Conservation (phyloP, 2,113 vertebrate species). For the Zingel zingel region DNA sequence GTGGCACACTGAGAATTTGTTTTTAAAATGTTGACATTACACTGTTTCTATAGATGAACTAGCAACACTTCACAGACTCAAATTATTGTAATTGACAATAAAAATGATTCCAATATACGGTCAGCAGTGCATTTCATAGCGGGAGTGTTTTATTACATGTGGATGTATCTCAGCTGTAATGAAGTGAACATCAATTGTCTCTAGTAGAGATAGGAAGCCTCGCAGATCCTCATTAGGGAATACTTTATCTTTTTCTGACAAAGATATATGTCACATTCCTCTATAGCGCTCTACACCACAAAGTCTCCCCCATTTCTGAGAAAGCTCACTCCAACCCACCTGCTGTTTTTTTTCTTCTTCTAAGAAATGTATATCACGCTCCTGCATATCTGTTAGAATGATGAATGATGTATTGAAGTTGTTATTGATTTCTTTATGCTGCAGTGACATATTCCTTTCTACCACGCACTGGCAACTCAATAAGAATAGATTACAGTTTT, state of each 20-base stretch:
- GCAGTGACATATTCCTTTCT: conserved; percentile 34
- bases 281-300: neutral
- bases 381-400: conserved; percentile 9
- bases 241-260: conserved; percentile 60
- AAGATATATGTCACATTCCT: conserved; percentile 54
- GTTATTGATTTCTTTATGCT: conserved; percentile 45
- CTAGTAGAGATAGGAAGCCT: conserved; percentile 36
- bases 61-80: neutral
- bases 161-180: conserved; percentile 25
- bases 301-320: conserved; percentile 29
- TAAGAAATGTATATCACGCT: conserved; percentile 26
- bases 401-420: conserved; percentile 45
- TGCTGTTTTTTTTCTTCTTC: conserved; percentile 8
- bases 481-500: conserved; percentile 19
- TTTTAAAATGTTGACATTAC: neutral
- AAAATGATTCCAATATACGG: neutral
- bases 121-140: conserved; percentile 2
- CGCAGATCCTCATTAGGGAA: conserved; percentile 57
- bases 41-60: neutral
- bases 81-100: conserved; percentile 11
- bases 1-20: neutral
- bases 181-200: conserved; percentile 57
- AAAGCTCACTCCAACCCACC: conserved; percentile 17
- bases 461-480: conserved; percentile 12
- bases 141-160: conserved; percentile 37